Conservation (phyloP, 1,140 invertebrate species). For the Idris sp. region DNA sequence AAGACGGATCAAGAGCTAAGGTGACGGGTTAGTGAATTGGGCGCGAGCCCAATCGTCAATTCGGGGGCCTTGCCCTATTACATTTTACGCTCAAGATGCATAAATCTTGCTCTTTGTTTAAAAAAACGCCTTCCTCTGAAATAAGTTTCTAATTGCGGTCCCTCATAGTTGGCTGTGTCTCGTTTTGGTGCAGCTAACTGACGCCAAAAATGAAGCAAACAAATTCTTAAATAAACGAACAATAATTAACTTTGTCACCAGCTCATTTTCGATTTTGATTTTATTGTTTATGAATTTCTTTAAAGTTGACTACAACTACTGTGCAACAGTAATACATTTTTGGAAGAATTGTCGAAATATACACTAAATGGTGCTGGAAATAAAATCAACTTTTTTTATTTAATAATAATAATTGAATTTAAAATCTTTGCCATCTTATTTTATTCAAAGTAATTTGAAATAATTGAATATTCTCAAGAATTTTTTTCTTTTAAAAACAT, state of each 20-base stretch:
- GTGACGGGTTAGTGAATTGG: constrained; percentile 53
- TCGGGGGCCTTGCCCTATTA: constrained; percentile 54
- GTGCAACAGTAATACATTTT: too few relatives aligned
- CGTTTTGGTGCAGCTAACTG: constrained; percentile 37
- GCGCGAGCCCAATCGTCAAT: constrained; percentile 28
- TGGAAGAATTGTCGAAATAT: too few relatives aligned
- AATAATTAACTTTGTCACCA: constrained; percentile 52
- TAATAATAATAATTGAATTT: too few relatives aligned
- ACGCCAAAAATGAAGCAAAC: constrained; percentile 44
- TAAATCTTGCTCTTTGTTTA: constrained; percentile 52
- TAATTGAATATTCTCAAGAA: too few relatives aligned
- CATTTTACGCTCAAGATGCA: constrained; percentile 50
- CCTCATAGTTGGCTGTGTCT: constrained; percentile 48
- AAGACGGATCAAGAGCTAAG: constrained; percentile 31
- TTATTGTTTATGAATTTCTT: constrained; percentile 29
- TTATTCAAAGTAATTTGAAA: too few relatives aligned
- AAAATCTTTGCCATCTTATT: too few relatives aligned
- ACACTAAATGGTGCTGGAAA: too few relatives aligned
- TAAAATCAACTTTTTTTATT: too few relatives aligned
- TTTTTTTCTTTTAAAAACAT: too few relatives aligned
- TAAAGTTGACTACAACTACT: too few relatives aligned
- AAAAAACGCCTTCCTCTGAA: constrained; percentile 43
- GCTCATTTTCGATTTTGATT: constrained; percentile 19
- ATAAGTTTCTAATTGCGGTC: constrained; percentile 51
- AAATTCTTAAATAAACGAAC: constrained; percentile 52